A percentile compares a stretch with the other conserved stretches of the same genome.
These are phyloP conservation scores for Pogonus chalceus DNA, from an alignment of 1,140 invertebrate species.

Conservation along the genomic window DNA sequence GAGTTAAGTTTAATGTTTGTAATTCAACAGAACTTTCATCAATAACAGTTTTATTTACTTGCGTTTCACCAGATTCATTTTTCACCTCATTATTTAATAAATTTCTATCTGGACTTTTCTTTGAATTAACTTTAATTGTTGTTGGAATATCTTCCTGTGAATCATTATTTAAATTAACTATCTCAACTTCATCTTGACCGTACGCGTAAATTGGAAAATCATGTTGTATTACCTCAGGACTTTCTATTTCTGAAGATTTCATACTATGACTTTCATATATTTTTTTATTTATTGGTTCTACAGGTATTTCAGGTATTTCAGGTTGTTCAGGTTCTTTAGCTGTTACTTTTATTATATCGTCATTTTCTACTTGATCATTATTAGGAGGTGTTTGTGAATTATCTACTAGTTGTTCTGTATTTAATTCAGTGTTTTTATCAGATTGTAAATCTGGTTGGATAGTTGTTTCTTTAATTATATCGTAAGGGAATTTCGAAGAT, in stretches of 20 bases:
- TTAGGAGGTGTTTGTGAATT: no score
- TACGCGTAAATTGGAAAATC: slow-evolving; percentile 27
- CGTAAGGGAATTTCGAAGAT: no score
- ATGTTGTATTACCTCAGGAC: slow-evolving; percentile 26
- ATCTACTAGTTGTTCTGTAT: no score
- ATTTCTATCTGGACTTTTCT: slow-evolving; percentile 4
- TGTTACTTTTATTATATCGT: neutral
- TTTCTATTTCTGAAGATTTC: slow-evolving; percentile 11
- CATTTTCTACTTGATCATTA: no score
- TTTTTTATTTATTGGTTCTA: neutral
- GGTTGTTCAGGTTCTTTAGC: neutral
- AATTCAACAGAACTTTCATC: neutral
- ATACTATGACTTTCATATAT: slow-evolving; percentile 10
- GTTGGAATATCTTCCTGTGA: slow-evolving; percentile 24
- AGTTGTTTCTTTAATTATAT: no score
- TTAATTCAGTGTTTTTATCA: neutral
- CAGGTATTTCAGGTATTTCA: neutral
- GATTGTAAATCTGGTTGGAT: neutral
- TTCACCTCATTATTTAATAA: slow-evolving; percentile 8
- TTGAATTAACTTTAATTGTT: slow-evolving; percentile 33
- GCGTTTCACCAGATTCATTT: neutral
- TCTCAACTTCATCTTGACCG: slow-evolving; percentile 36
- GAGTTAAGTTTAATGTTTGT: neutral
- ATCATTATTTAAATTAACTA: slow-evolving; percentile 36
- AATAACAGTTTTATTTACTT: neutral